Evolutionary conservation across 2,797 vertebrate genomes (phyloP).

Genomic region (Syndactyla subalaris): DNA sequence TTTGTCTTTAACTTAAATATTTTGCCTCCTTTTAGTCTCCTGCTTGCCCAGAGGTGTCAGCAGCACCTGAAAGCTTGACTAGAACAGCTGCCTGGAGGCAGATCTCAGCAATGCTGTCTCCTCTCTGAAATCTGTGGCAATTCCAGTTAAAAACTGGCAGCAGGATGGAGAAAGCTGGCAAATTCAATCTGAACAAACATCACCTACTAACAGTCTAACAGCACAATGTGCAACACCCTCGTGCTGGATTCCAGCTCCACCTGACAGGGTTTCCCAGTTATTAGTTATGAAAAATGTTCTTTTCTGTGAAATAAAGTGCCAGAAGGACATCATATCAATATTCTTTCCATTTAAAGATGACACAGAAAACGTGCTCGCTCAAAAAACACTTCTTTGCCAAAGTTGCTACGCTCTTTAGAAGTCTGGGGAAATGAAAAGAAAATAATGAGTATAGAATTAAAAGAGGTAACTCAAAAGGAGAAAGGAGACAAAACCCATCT

Average conservation of each 20-base stretch:
- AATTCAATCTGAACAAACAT: background rate
- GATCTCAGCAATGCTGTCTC: background rate
- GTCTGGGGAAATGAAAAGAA: background rate
- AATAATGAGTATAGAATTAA: background rate
- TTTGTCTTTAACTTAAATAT: background rate
- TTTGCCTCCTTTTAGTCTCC: background rate
- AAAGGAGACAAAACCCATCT: background rate
- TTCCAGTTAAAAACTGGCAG: background rate
- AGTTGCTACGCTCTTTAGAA: fast-evolving
- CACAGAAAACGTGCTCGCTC: background rate
- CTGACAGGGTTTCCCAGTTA: background rate
- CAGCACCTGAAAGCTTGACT: background rate
- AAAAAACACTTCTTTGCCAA: background rate
- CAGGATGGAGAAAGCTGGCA: background rate
- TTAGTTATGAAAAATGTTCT: background rate
- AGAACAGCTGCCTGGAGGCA: background rate
- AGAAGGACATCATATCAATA: background rate
- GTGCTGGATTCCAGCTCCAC: background rate
- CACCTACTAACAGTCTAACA: background rate
- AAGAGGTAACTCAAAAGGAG: background rate
- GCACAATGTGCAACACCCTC: background rate
- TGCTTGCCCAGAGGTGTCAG: background rate
- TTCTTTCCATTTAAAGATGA: background rate
- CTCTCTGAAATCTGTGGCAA: background rate
- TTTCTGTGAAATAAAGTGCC: background rate